Base-by-base conservation (phyloP, 2,113 vertebrate genomes). In the Seriola aureovittata region DNA sequence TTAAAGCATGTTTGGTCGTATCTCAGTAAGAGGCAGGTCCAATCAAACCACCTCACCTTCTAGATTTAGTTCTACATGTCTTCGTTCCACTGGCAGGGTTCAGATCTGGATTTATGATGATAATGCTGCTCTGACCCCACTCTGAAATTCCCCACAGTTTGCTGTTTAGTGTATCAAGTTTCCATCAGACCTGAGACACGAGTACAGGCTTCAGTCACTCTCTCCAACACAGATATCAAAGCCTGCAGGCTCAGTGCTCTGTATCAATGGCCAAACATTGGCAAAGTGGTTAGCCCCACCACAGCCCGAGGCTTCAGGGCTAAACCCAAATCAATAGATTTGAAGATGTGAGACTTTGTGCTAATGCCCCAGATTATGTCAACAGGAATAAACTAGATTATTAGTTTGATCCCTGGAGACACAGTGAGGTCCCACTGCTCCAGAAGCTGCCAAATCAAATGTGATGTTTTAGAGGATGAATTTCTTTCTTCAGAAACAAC, bases 321-420 rank as follows among this genome's bases (percentile, higher is more conserved):
- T 65, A 25, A 86, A 73, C 48, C 75, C 40, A 79, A 79, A 91
- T 91, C 88, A 88, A 90, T 91, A 88, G 16, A 71, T 77, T 71
- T 85, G 59, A 58, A 82, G 57, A 5, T 55, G 60, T 78, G 63
- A 58, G 60, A 78, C 75, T 80, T 80, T 80, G 74, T 85, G 23
- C 69, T 60, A 71, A 82, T 69, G 46, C 62, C 38, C 34, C 29
- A 80, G 40, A 84, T 73, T 76, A 78, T 77, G 69, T 59, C 75
- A 29, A 62, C 23, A 57, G 36, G 79, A 57, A 67, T 80, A 44
- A 71, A 77, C 5, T 21, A 25, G 42, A 72, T 78, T 66, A 79
- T 54, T 42, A 34, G 8, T 46, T 16, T 65, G 29, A 54, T 77
- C 69, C 78, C 62, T 14, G 34, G 58, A 64, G 85, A 86, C 58